Conservation (phyloP, 2,888 invertebrate genomes). For the Brachylomia viminalis region DNA sequence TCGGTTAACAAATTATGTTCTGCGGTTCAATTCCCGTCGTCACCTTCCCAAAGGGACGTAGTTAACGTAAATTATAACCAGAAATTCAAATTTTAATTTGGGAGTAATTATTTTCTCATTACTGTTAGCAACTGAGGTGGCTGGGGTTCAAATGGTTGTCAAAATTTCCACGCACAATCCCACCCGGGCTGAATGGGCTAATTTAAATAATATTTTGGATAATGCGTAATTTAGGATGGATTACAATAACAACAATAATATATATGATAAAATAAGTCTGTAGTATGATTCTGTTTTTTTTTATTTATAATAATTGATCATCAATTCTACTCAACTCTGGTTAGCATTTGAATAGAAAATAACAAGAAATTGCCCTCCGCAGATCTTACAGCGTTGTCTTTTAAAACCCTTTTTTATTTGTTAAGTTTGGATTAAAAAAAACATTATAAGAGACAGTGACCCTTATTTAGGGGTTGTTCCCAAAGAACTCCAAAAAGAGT, state of each 20-base stretch:
- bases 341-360: background rate
- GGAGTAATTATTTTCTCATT: constrained; percentile 59
- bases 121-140: constrained; percentile 28
- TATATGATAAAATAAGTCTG: background rate
- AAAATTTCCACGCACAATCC: constrained; percentile 36
- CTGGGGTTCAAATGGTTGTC: constrained; percentile 39
- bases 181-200: constrained; percentile 13
- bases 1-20: constrained; percentile 8
- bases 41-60: constrained; percentile 9
- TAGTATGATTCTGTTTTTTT: background rate
- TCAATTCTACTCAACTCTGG: background rate
- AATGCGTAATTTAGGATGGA: background rate
- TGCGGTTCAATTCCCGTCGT: constrained; percentile 18
- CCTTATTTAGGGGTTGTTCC: too few species aligned
- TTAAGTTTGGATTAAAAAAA: background rate
- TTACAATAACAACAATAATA: constrained; percentile 13
- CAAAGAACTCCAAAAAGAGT: too few species aligned
- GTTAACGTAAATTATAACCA: constrained; percentile 30
- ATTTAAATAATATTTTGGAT: constrained; percentile 39
- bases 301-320: background rate
- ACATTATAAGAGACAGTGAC: too few species aligned
- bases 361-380: too few species aligned
- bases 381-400: background rate
- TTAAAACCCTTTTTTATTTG: background rate
- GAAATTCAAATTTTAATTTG: constrained; percentile 46